A percentile compares a stretch with the other conserved stretches of the same genome.
phyloP scores from a whole-genome alignment of 2,888 invertebrate genomes.

The Ganaspis brasiliensis region DNA sequence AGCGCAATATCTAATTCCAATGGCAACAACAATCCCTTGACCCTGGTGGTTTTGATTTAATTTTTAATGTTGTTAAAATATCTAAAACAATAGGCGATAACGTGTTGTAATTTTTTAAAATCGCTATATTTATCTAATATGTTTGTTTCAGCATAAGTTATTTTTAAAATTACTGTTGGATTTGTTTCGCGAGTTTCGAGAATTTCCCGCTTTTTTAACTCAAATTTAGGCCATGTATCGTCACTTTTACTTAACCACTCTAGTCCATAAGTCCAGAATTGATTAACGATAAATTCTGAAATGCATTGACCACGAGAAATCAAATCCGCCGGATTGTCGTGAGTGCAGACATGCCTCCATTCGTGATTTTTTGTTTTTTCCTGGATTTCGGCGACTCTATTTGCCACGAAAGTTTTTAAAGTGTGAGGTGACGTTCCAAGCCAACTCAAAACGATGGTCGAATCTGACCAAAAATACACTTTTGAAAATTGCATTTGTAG shows the following conservation, averaged over 20 bases:
- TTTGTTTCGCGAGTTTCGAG: neutral
- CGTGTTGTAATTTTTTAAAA: neutral
- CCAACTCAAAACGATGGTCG: too few species aligned
- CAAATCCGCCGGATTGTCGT: too few species aligned
- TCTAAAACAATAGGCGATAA: constrained; percentile 25
- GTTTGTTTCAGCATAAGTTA: too few species aligned
- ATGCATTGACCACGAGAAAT: too few species aligned
- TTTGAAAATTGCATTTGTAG: neutral
- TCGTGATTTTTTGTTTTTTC: neutral
- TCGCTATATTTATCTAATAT: neutral
- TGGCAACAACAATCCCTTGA: neutral
- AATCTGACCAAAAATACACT: neutral
- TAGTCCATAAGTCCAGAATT: too few species aligned
- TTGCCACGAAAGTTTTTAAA: neutral
- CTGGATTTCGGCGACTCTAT: neutral
- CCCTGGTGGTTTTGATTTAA: neutral
- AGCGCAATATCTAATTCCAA: neutral
- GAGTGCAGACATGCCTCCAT: neutral
- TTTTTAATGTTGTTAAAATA: constrained; percentile 15
- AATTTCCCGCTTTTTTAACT: too few species aligned
- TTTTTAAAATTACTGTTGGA: too few species aligned
- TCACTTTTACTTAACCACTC: too few species aligned
- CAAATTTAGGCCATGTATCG: too few species aligned
- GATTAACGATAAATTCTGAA: too few species aligned
- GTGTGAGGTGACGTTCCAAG: neutral